Base-by-base conservation (phyloP, 2,888 invertebrate species). In the Falcaria lacertinaria region DNA sequence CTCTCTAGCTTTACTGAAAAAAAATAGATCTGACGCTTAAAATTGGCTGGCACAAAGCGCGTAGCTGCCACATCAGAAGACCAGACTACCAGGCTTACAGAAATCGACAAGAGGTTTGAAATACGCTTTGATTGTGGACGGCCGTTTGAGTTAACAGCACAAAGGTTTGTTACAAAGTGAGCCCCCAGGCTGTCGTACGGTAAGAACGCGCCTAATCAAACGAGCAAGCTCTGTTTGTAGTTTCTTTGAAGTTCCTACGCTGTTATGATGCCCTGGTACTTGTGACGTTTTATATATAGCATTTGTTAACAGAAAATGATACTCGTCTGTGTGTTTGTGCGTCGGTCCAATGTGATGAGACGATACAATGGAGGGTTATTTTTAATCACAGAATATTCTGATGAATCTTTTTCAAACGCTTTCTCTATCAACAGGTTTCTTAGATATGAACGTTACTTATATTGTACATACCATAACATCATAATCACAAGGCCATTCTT, bases 191-290 rank as follows among this genome's bases (percentile, higher is more conserved):
- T 68, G 69, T 61, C 69, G 70, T 69, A 61, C 59, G 75, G 69
- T 70, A 78, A 77, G 81, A 81, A 79, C 77, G 74, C 69, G 84
- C 82, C 87, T 84, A 87, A 87, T 88, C 86, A 87, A 86, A 82
- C 83, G 84, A 71, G 66, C 78, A 67, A 69, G 74, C 84, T 86
- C 85, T 83, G 84, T 82, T 67, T 65, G 72, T 78, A 79, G 82
- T 82, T 82, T 77, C 85, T 87, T 85, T 86, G 85, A 86, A 74
- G 78, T 79, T 71, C 60, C 67, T 57, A 47, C 64, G 69, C 69
- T 75, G 74, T 70, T 80, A 80, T 82, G 80, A 74, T 74, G 64
- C 69, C 73, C 67, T 80, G 70, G 80, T 80, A 76, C 66, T 62
- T 57, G 61, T 63, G 66, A 68, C 65, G 57, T 55, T 55, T 54